Conservation (phyloP, 92 coral and sea anemone species). For the Galaxea fascicularis region DNA sequence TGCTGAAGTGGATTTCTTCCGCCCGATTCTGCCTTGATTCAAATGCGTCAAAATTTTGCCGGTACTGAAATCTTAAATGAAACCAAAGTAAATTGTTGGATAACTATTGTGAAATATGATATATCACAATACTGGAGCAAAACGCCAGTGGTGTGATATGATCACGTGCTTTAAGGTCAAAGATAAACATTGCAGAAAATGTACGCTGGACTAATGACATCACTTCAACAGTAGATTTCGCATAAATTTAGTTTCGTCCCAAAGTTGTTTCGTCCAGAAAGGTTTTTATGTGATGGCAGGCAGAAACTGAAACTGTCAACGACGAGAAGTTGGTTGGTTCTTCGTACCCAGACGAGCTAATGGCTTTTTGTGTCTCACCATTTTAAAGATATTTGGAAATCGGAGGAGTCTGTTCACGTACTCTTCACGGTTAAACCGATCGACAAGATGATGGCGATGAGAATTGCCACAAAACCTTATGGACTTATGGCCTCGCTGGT, state of each 20-base stretch:
- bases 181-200: slow-evolving; percentile 1
- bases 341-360: not conserved
- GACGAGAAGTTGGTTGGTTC: not conserved
- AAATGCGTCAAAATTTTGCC: no score
- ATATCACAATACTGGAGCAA: not conserved
- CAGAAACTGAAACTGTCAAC: not conserved
- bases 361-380: not conserved
- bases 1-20: not conserved
- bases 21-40: not conserved
- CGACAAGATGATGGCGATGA: not conserved
- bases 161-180: slow-evolving; percentile 41
- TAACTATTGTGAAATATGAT: not conserved
- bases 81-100: not conserved
- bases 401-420: not conserved
- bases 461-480: not conserved
- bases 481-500: not conserved
- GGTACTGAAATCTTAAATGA: not conserved
- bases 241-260: not conserved
- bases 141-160: slow-evolving; percentile 17
- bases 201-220: not conserved
- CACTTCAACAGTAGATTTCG: not conserved
- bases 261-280: not conserved
- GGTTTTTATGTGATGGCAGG: not conserved
- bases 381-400: not conserved
- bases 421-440: not conserved